A percentile compares a stretch with the other conserved stretches of the same genome.
Conservation (phyloP, 2,113 vertebrate genomes). For the Syngnathus floridae region DNA sequence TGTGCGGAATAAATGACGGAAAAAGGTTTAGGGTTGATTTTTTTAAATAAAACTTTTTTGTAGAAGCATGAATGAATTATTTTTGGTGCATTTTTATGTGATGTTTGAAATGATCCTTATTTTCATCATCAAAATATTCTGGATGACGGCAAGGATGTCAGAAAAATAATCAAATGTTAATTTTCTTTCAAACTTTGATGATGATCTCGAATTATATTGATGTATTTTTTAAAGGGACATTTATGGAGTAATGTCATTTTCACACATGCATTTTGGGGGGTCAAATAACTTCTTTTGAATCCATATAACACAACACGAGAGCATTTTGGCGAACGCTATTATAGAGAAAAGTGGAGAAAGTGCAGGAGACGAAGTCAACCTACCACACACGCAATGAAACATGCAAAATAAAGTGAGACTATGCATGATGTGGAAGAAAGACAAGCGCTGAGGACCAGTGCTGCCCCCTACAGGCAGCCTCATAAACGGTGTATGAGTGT, state of each 20-base stretch:
- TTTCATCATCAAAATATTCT: too few species aligned
- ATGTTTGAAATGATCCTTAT: too few species aligned
- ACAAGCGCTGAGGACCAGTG: slow-evolving; percentile 35
- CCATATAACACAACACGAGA: background rate
- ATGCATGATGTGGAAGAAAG: background rate
- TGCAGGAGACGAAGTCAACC: slow-evolving; percentile 2
- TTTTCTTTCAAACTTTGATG: too few species aligned
- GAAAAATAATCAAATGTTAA: too few species aligned
- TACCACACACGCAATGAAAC: background rate
- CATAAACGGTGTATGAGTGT: background rate
- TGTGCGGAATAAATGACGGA: background rate
- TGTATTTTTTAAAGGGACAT: too few species aligned
- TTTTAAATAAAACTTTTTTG: too few species aligned
- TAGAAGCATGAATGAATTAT: too few species aligned
- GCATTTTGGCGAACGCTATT: background rate
- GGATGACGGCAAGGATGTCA: too few species aligned
- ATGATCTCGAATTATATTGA: too few species aligned
- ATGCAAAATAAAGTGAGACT: background rate
- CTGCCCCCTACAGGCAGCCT: slow-evolving; percentile 62
- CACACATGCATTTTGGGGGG: too few species aligned
- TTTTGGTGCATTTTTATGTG: too few species aligned
- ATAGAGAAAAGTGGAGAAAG: slow-evolving; percentile 2
- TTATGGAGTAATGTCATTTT: too few species aligned
- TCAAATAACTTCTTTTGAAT: background rate
- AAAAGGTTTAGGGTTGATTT: background rate